Conservation (phyloP, 1,140 invertebrate genomes). For the Tribolium castaneum region DNA sequence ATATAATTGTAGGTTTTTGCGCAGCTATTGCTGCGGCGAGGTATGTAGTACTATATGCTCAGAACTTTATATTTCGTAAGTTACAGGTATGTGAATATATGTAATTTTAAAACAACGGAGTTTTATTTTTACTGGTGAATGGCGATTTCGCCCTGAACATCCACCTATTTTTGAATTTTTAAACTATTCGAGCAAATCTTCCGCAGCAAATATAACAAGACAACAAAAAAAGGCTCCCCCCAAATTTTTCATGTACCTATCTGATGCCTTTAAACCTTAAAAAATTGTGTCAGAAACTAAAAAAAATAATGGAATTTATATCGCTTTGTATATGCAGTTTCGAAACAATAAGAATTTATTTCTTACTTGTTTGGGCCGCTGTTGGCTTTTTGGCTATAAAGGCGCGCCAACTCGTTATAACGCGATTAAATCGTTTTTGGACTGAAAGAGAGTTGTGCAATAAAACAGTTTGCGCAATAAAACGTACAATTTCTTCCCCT, state of each 20-base stretch:
- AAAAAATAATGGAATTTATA: too few relatives aligned
- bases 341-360: constrained; percentile 37
- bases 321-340: constrained; percentile 51
- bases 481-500: constrained; percentile 17
- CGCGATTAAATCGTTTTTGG: constrained; percentile 7
- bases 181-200: too few relatives aligned
- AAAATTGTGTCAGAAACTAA: too few relatives aligned
- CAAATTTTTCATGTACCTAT: too few relatives aligned
- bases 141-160: too few relatives aligned
- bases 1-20: constrained; percentile 44
- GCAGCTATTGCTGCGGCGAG: constrained; percentile 47
- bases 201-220: too few relatives aligned
- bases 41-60: constrained; percentile 51
- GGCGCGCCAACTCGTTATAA: not conserved
- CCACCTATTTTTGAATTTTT: too few relatives aligned
- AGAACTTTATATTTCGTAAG: constrained; percentile 58
- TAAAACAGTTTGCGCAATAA: constrained; percentile 13
- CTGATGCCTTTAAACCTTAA: too few relatives aligned
- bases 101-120: constrained; percentile 51
- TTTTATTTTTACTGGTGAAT: not conserved
- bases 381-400: not conserved
- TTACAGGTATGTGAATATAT: constrained; percentile 58
- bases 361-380: not conserved
- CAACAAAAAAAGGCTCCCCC: too few relatives aligned
- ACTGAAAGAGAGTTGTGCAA: not conserved